Evolutionary conservation across 2,113 vertebrate genomes (phyloP), one percentile per base, ranked within the genome.

Genomic region (Phodopus roborovskii): DNA sequence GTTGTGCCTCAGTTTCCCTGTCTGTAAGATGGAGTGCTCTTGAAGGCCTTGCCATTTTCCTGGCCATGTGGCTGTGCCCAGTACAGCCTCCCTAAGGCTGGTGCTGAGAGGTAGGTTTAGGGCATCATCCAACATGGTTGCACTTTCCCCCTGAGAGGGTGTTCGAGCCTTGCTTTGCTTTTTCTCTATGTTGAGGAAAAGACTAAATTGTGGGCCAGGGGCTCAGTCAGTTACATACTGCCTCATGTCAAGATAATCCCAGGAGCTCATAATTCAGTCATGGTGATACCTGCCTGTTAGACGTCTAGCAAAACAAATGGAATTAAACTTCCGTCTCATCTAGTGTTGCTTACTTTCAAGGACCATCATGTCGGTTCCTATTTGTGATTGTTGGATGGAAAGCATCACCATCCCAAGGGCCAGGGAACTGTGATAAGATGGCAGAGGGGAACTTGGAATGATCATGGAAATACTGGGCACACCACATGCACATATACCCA

Each of bases 311-410:
- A 64, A 88, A 75, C 56, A 68, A 50, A 5, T 4, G 45, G 75
- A 24, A 16, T 17, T 0, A 12, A 30, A 62, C 24, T 73, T 33
- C 19, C 53, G 13, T 74, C 8, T 83, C 60, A 86, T 24, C 36
- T n/a, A 50, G 36, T 0, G 1, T 9, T 36, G 15, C 85, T 64
- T 50, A 28, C 74, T 50, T 42, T 56, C 50, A 36, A 0, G 2
- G 62, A 24, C 10, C 1, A 1, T 22, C 48, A 2, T 5, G 17
- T 60, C 58, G 28, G 7, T 4, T 39, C 39, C 1, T 1, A 0
- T 39, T 42, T 66, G 50, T 78, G 81, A 16, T 11, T n/a, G 36
- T 12, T 3, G 53, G 17, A 58, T 4, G 53, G 17, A 66, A 56
- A 36, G 30, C 30, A 12, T 64, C 16, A 26, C 62, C 42, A 42